Evolutionary conservation across 2,797 vertebrate genomes (phyloP), one percentile per base, ranked within the genome.

Genomic region (Chloroceryle amazona): DNA sequence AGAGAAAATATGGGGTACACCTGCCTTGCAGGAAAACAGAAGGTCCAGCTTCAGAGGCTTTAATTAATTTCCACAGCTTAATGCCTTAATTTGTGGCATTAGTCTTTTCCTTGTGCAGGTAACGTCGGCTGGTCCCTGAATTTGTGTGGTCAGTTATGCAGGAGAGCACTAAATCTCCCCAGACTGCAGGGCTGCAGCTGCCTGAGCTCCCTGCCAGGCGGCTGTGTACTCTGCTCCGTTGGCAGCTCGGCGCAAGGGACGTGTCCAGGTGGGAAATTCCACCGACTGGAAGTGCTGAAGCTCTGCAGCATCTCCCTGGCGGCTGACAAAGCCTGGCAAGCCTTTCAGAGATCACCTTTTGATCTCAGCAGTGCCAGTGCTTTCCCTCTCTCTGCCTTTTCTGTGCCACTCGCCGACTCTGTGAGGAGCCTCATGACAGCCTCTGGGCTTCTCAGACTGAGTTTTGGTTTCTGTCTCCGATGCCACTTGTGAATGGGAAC

Each of bases 161-260:
- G 78, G 46, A 79, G 39, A 74, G 62, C 10, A 7, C 11, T 20
- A 25, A 44, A 51, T 14, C 19, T 17, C 35, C 14, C 37, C 42
- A 10, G 0, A 23, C 13, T 6, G 3, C 8, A 22, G 74, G 15
- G 33, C 63, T n/a, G 51, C 1, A 9, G 55, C 22, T 41, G 1
- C n/a, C 31, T 21, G 55, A 70, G 63, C 74, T 74, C 35, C 0
- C 0, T 28, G 29, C 2, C 3, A 1, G 3, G 51, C 4, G 1
- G 4, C 21, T 41, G 26, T 3, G 22, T 21, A 11, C 29, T 6
- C 6, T 11, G 33, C 23, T 42, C 54, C 1, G 2, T 2, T 3
- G 13, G 33, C 65, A 58, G 49, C 41, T 49, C 35, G 46, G 5
- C 0, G 1, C 29, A 9, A 20, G 55, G 57, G 54, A 62, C 2